Percentiles rank a stretch among this genome's conserved stretches.
These are phyloP conservation scores for Latrodectus hesperus DNA, from an alignment of 2,888 invertebrate genomes.

Conservation along the genomic window DNA sequence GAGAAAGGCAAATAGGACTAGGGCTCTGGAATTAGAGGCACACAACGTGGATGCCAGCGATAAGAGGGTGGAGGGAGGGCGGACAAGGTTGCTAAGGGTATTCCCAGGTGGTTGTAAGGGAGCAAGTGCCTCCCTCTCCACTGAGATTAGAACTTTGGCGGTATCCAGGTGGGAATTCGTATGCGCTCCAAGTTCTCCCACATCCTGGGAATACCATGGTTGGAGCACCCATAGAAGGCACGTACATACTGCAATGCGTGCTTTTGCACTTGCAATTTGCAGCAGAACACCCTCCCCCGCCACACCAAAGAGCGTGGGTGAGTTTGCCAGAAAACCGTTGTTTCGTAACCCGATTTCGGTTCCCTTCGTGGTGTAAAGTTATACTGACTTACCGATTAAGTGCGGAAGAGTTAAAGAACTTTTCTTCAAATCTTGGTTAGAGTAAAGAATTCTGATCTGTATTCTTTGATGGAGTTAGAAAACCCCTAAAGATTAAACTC, in stretches of 20 bases:
- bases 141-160: constrained; percentile 59
- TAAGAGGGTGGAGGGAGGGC: constrained; percentile 28
- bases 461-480: too few species aligned
- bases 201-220: background rate
- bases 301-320: background rate
- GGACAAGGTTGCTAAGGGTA: constrained; percentile 11
- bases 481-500: too few species aligned
- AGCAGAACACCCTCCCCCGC: background rate
- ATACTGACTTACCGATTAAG: background rate
- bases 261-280: constrained; percentile 1
- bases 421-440: background rate
- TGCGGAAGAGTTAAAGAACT: background rate
- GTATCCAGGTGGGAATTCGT: constrained; percentile 23
- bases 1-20: constrained; percentile 54
- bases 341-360: constrained; percentile 29
- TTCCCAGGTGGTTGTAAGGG: constrained; percentile 33
- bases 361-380: background rate
- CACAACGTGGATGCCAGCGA: constrained; percentile 35
- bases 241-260: constrained; percentile 54
- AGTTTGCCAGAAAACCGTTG: constrained; percentile 8
- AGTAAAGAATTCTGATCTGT: too few species aligned
- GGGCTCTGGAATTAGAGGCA: constrained; percentile 45
- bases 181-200: background rate
- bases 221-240: constrained; percentile 39
- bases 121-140: constrained; percentile 51